A percentile compares a stretch with the other conserved stretches of the same genome.
Conservation (phyloP, 1,140 invertebrate species). For the Halyomorpha halys region DNA sequence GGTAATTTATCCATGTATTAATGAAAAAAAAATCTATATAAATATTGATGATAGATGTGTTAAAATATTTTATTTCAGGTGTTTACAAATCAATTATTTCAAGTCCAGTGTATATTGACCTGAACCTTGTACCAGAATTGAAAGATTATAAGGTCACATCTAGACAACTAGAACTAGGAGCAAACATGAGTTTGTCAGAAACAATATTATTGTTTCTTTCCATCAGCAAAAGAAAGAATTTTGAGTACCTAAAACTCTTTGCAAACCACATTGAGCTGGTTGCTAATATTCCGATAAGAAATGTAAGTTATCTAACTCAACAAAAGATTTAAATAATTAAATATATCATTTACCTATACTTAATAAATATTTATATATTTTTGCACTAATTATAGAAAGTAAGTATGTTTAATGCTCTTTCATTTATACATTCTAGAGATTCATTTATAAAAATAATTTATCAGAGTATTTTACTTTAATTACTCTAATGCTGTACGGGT, state of each 20-base stretch:
- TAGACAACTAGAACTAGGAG: slow-evolving; percentile 38
- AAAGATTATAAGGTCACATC: slow-evolving; percentile 36
- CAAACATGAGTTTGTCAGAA: slow-evolving; percentile 49
- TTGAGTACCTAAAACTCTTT: slow-evolving; percentile 40
- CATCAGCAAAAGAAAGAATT: slow-evolving; percentile 39
- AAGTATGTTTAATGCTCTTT: too few species aligned
- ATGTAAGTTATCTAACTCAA: slow-evolving; percentile 43
- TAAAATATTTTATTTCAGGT: slow-evolving; percentile 7
- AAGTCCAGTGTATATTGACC: slow-evolving; percentile 51
- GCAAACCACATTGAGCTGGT: slow-evolving; percentile 54
- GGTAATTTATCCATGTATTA: too few species aligned
- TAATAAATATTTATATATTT: too few species aligned
- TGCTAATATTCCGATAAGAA: slow-evolving; percentile 56
- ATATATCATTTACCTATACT: too few species aligned
- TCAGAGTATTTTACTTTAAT: too few species aligned
- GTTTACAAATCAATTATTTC: slow-evolving; percentile 9
- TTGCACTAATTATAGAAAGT: too few species aligned
- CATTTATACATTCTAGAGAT: too few species aligned
- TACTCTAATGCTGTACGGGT: too few species aligned
- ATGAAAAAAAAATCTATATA: too few species aligned
- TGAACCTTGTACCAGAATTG: slow-evolving; percentile 54
- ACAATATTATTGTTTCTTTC: slow-evolving; percentile 48
- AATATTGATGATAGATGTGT: too few species aligned
- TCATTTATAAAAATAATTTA: too few species aligned
- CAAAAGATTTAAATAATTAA: too few species aligned